These are phyloP conservation scores for Lucifuga dentata DNA, from an alignment of 2,113 vertebrate species.

Conservation along the genomic window DNA sequence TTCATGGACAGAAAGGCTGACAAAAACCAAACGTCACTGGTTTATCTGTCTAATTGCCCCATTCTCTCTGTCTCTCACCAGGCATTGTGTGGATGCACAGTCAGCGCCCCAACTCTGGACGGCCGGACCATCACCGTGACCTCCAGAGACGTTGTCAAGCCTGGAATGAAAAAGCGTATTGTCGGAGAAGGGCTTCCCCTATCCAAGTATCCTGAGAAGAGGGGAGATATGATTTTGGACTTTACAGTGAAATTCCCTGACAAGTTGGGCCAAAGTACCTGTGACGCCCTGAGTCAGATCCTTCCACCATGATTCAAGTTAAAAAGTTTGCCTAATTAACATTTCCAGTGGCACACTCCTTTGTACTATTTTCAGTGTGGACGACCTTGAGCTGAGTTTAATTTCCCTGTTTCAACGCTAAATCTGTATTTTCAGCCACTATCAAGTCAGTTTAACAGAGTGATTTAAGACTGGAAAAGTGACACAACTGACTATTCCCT, in stretches of 20 bases:
- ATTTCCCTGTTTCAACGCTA: constrained; percentile 5
- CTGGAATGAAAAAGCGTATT: constrained; percentile 89
- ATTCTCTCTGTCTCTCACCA: constrained; percentile 52
- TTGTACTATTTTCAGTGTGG: constrained; percentile 12
- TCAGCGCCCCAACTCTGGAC: constrained; percentile 90
- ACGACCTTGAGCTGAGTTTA: constrained; percentile 25
- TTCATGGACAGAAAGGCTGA: no score
- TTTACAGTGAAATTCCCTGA: constrained; percentile 92
- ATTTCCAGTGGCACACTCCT: constrained; percentile 21
- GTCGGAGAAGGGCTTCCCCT: constrained; percentile 90
- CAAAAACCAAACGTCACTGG: background rate
- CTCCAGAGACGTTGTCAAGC: constrained; percentile 91
- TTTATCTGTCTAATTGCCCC: background rate
- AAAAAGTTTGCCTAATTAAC: background rate
- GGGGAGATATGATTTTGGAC: constrained; percentile 92
- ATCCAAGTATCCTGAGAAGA: constrained; percentile 89
- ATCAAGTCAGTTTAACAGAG: background rate
- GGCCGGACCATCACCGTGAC: constrained; percentile 88
- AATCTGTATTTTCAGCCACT: constrained; percentile 13
- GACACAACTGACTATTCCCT: constrained; percentile 10
- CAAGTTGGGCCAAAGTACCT: constrained; percentile 83
- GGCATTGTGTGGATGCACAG: constrained; percentile 93
- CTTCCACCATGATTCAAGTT: constrained; percentile 82
- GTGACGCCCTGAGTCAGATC: constrained; percentile 86
- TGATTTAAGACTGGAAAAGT: constrained; percentile 8